Conservation (phyloP, 1,140 invertebrate species). For the Hermatobates lingyangjiaoensis region DNA sequence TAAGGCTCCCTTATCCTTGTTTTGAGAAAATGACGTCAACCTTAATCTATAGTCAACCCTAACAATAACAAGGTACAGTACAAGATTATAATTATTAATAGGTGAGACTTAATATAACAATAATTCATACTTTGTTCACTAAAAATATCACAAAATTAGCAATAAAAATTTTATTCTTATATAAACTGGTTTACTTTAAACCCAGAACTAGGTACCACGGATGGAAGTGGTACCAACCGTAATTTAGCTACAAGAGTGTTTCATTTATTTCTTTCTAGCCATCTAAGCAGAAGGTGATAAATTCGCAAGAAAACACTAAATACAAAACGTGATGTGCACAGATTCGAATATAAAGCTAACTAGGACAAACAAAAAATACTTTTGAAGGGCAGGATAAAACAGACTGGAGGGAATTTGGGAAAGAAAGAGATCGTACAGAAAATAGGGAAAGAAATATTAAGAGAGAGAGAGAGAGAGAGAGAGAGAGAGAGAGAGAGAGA, state of each 20-base stretch:
- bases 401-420: neutral
- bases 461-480: no score
- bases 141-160: slow-evolving; percentile 22
- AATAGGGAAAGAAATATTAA: neutral
- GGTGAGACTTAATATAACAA: slow-evolving; percentile 21
- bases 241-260: no score
- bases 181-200: no score
- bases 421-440: neutral
- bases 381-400: neutral
- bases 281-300: no score
- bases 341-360: no score
- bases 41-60: slow-evolving; percentile 18
- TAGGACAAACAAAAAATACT: neutral
- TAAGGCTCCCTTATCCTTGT: no score
- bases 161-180: slow-evolving; percentile 17
- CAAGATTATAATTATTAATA: slow-evolving; percentile 19
- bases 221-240: no score
- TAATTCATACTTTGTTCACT: slow-evolving; percentile 20
- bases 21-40: no score
- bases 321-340: neutral
- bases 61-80: slow-evolving; percentile 22
- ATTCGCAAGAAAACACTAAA: no score
- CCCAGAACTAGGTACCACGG: no score
- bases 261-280: no score
- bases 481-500: neutral